phyloP scores from a whole-genome alignment of 1,140 invertebrate species.

The Zeugodacus cucurbitae region DNA sequence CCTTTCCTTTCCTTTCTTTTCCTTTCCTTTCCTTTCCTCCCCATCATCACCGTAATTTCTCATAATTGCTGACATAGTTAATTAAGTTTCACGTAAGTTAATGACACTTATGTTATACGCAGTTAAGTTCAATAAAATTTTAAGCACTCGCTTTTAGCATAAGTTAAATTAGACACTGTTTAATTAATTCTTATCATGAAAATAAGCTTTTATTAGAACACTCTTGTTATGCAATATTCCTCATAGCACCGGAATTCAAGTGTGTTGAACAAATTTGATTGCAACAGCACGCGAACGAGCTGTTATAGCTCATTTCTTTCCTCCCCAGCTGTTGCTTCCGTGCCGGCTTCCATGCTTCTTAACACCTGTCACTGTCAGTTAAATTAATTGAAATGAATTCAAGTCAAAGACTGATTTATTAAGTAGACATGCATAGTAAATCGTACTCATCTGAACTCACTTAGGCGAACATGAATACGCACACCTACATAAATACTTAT shows the following conservation, averaged over 20 bases:
- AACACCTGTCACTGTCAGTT: constrained; percentile 15
- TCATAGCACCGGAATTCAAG: neutral
- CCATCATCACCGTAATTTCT: no score
- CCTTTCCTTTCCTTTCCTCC: no score
- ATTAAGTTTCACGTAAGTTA: no score
- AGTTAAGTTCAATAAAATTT: no score
- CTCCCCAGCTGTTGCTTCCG: neutral
- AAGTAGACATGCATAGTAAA: neutral
- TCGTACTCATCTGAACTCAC: neutral
- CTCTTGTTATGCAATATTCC: neutral
- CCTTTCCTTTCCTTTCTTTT: no score
- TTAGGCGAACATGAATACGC: neutral
- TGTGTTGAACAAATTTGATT: neutral
- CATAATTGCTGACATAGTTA: no score
- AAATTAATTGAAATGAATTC: constrained; percentile 28
- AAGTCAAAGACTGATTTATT: constrained; percentile 26
- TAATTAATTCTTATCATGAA: no score
- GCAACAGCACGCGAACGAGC: no score
- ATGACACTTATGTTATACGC: no score
- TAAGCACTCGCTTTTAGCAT: no score
- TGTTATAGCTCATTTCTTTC: neutral
- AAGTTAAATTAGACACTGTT: no score
- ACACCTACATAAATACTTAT: neutral
- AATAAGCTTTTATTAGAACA: neutral
- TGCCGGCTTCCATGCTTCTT: neutral